Conservation (phyloP, 2,888 invertebrate genomes). For the Acanthoscelides obtectus region DNA sequence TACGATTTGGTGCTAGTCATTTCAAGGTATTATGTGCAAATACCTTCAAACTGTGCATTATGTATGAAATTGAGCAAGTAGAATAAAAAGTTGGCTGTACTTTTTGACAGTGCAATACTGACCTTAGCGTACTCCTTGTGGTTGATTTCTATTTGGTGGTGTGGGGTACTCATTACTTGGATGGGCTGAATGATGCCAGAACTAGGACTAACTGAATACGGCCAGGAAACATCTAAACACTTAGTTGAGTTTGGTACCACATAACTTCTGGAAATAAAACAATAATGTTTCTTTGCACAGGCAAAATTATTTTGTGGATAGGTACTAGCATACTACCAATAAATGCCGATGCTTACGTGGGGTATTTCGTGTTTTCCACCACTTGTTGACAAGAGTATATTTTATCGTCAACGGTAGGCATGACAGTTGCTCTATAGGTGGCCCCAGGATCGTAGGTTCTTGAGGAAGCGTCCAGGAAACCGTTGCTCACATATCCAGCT, state of each 20-base stretch:
- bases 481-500: slow-evolving; percentile 69
- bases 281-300: no score
- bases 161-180: slow-evolving; percentile 39
- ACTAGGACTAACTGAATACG: slow-evolving; percentile 50
- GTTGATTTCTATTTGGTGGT: slow-evolving; percentile 29
- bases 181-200: slow-evolving; percentile 49
- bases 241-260: slow-evolving; percentile 49
- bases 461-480: slow-evolving; percentile 74
- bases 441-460: slow-evolving; percentile 55
- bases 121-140: slow-evolving; percentile 38
- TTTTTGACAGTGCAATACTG: background rate
- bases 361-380: slow-evolving; percentile 52
- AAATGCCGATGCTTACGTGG: slow-evolving; percentile 59
- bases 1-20: no score
- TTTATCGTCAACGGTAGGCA: slow-evolving; percentile 52
- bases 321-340: no score
- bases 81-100: no score
- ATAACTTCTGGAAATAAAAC: slow-evolving; percentile 46
- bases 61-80: no score
- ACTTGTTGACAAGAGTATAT: slow-evolving; percentile 59
- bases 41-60: no score
- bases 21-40: no score
- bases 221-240: slow-evolving; percentile 49
- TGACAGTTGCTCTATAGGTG: slow-evolving; percentile 39
- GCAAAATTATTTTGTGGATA: no score